Evolutionary conservation across 2,888 invertebrate genomes (phyloP), one percentile per base, ranked within the genome.

Genomic region (Microctonus hyperodae): DNA sequence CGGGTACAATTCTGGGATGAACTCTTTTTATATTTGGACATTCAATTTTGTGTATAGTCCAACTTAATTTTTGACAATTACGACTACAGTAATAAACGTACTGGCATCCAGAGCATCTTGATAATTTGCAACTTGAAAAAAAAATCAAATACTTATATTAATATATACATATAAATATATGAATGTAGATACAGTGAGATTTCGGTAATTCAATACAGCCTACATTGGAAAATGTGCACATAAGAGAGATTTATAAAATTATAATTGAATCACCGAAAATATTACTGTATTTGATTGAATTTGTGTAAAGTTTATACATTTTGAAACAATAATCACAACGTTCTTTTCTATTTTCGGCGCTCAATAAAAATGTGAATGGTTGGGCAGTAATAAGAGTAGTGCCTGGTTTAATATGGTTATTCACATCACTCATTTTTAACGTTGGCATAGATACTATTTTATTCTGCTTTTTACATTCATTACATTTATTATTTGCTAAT

Each of bases 41-140:
- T 86, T 97, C 97, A 79, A 86, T 85, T 85, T 93, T 95, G 82
- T 96, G 96, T 68, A 91, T 86, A 10, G 83, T 79, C 96, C 96
- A 97, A 11, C 92, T 91, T 74, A 90, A 88, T 81, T 87, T 90
- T 85, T 97, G 97, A 83, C 97, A 97, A 40, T 82, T 83, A 60
- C 89, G 88, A 72, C 91, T 90, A 79, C 97, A 97, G 79, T 96
- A 97, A 82, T 90, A 89, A 0, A 93, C 91, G 78, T 91, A 92
- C 65, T 91, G 90, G 85, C 96, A 97, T 61, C 89, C 91, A 0
- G 94, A 91, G 84, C 97, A 97, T 85, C 93, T 93, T 28, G 89
- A 85, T 58, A 94, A 86, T 79, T 91, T 90, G 58, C 86, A 86
- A 77, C 93, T 94, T 33, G 7, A 37, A 48, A 13, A 61, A 65